Base-by-base conservation (phyloP, 2,888 invertebrate genomes). In the Dasysyrphus albostriatus region DNA sequence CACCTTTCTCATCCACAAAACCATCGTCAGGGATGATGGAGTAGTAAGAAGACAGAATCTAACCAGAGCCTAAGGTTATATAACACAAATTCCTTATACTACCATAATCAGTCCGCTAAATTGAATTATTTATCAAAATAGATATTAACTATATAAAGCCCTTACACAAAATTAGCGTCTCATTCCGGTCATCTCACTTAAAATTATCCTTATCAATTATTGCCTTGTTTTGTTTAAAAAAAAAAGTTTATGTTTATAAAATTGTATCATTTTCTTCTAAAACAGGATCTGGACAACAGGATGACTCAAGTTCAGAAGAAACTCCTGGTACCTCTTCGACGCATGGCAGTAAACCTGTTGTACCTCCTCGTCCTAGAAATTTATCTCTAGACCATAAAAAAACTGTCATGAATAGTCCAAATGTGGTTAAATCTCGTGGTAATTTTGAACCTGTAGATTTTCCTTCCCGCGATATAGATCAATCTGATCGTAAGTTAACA, bases 231-330 rank as follows among this genome's bases (percentile, higher is more conserved):
- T n/a, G n/a, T 32, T 32, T 32, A 32, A 32, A 32, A 32, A 32
- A 5, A 32, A 24, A 24, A 24, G 24, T 24, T 32, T 32, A 5
- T n/a, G 44, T 42, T 42, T 42, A 0, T 4, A 7, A 7, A 0
- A 5, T 51, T 24, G 3, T 14, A 0, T 54, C 1, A 0, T 29
- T 29, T 14, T 8, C 3, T 16, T 44, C n/a, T 44, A n/a, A 12
- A 12, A 34, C 14, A 88, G 84, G 80, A 67, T 88, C 88, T n/a
- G 88, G 84, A 24, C 81, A 82, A 65, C 95, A 96, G 88, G 97
- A 97, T 91, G 97, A 97, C 92, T 96, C 96, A 65, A 97, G 96
- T 89, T 97, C 97, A 0, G 97, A 97, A 90, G 96, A 96, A 89
- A 93, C 92, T 29, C 91, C 91, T 63, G 91, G 90, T 61, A 90